Base-by-base conservation (phyloP, 1,140 invertebrate species). In the Octopus bimaculoides region DNA sequence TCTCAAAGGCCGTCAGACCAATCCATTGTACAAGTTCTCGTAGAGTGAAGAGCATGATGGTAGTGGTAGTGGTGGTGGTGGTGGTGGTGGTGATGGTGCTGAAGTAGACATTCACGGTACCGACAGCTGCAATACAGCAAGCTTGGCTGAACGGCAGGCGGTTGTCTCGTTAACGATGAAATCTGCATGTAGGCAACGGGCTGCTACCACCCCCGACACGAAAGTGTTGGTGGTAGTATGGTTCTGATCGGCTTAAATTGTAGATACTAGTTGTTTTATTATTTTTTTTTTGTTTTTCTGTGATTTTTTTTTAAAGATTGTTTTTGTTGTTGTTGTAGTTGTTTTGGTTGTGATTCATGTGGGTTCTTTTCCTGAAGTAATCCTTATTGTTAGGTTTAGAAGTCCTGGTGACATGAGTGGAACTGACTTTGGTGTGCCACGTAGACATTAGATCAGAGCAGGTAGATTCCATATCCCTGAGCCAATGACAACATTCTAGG, bases 1-100 rank as follows among this genome's bases (percentile, higher is more conserved):
- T 95, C 91, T 98, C 97, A 91, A 98, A 97, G 55, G 96, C 93
- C 6, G 96, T 97, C 78, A 98, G 91, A 82, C 96, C 96, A 54
- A 98, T 92, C 97, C 96, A 98, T 79, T 93, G 93, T n/a, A 96
- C 95, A 76, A 98, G 91, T 90, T 98, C 96, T 84, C 94, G 93
- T 52, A 97, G 88, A 75, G 94, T 95, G 90, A 96, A 97, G 91
- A 97, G 96, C 95, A 96, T 96, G 26, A 55, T 79, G 76, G 20
- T 10, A 54, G 20, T 74, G 53, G 75, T 7, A 52, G 5, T 20
- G 6, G 20, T n/a, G 5, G 66, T 66, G 52, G 8, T 79, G 66
- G 26, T 5, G 6, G 66, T 14, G 66, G 66, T 71, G 66, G 66
- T 14, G 56, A 41, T 41, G 26, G 26, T 41, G 26, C 26, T 41